phyloP scores from a whole-genome alignment of 2,113 vertebrate species.

The Cyanocitta stelleri region DNA sequence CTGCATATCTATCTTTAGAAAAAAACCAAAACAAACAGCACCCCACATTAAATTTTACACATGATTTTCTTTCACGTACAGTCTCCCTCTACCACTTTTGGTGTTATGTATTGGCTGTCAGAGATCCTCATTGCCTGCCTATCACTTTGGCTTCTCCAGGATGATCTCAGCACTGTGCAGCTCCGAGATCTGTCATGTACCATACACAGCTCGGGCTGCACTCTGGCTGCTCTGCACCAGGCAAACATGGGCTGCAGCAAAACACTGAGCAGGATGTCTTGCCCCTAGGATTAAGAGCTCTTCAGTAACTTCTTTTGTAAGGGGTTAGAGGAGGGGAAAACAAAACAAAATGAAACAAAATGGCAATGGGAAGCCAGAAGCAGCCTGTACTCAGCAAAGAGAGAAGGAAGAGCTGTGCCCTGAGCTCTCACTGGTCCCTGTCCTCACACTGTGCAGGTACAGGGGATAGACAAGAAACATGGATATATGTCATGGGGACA shows the following conservation, averaged over 20 bases:
- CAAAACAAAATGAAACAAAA: not conserved
- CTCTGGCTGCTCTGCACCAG: not conserved
- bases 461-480: not conserved
- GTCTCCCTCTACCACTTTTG: not conserved
- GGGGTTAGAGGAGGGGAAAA: not conserved
- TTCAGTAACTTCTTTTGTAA: not conserved
- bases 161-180: not conserved
- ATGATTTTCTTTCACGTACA: not conserved
- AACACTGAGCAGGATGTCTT: not conserved
- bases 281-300: not conserved
- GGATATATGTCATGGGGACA: not conserved
- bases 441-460: not conserved
- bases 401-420: not conserved
- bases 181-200: not conserved
- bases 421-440: not conserved
- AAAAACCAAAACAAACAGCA: not conserved
- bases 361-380: not conserved
- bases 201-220: not conserved
- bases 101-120: not conserved
- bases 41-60: not conserved
- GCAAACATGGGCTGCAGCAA: not conserved
- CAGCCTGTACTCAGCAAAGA: not conserved
- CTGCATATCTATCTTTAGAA: not conserved
- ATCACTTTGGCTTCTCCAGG: not conserved
- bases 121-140: not conserved